phyloP scores from a whole-genome alignment of 1,140 invertebrate genomes.

The Sogatella furcifera region DNA sequence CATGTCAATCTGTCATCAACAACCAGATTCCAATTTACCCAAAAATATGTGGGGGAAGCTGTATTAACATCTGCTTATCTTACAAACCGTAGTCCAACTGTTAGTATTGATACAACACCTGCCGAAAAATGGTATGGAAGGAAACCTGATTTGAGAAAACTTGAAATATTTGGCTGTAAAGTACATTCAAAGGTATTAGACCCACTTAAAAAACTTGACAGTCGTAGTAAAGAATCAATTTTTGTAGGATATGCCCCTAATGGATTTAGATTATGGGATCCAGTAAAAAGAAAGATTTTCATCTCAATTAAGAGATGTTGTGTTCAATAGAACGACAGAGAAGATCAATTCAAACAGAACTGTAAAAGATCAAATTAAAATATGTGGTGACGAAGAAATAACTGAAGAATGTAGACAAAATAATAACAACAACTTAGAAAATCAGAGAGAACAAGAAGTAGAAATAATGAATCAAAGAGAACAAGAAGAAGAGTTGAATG shows the following conservation, averaged over 20 bases:
- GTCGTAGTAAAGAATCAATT: background rate
- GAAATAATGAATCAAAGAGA: too few species aligned
- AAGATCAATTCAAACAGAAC: too few species aligned
- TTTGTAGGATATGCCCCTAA: conserved; percentile 18
- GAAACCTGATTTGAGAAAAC: conserved; percentile 22
- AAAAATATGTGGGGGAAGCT: conserved; percentile 28
- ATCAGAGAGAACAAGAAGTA: too few species aligned
- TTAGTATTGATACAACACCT: conserved; percentile 19
- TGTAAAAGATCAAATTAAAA: too few species aligned
- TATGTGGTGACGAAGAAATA: too few species aligned
- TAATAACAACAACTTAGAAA: too few species aligned
- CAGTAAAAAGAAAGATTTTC: conserved; percentile 20
- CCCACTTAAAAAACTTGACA: conserved; percentile 16
- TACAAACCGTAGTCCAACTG: conserved; percentile 23
- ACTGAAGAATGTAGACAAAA: too few species aligned
- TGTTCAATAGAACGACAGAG: background rate
- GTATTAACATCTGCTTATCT: conserved; percentile 21
- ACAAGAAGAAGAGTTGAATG: too few species aligned
- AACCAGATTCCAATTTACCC: conserved; percentile 16
- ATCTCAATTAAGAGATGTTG: background rate
- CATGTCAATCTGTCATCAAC: too few species aligned
- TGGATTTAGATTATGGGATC: conserved; percentile 25
- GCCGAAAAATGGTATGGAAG: conserved; percentile 26
- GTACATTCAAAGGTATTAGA: conserved; percentile 23
- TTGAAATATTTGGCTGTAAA: conserved; percentile 28